Percentiles rank a stretch among this genome's conserved stretches.
phyloP scores from a whole-genome alignment of 2,113 vertebrate species.

The Coptodon bakossiorum region DNA sequence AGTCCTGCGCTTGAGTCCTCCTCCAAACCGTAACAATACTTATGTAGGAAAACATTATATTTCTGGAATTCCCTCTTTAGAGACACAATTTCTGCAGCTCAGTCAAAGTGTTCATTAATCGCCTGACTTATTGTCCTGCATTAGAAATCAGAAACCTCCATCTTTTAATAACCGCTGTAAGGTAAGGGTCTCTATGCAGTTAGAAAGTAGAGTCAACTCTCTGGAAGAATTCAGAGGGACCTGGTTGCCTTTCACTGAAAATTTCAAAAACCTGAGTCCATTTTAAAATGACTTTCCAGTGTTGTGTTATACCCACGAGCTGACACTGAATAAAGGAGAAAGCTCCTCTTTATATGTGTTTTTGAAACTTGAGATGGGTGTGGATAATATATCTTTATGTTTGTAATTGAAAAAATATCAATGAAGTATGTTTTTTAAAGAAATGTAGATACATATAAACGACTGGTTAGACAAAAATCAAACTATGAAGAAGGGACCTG shows the following conservation, averaged over 20 bases:
- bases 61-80: too few relatives aligned
- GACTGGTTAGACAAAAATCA: not conserved
- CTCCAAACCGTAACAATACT: too few relatives aligned
- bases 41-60: too few relatives aligned
- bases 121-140: too few relatives aligned
- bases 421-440: not conserved
- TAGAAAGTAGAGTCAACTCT: not conserved
- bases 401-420: not conserved
- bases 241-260: accelerated
- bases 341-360: accelerated
- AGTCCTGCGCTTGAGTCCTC: too few relatives aligned
- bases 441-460: not conserved
- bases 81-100: too few relatives aligned
- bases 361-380: not conserved
- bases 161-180: too few relatives aligned
- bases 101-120: too few relatives aligned
- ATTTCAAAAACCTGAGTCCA: accelerated
- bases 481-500: not conserved
- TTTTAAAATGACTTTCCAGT: not conserved
- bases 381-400: not conserved
- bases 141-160: too few relatives aligned
- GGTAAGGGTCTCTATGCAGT: too few relatives aligned
- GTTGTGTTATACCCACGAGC: accelerated
- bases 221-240: accelerated
- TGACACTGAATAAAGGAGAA: not conserved